Evolutionary conservation across 2,888 invertebrate genomes (phyloP).

Genomic region (Eupithecia tripunctaria): DNA sequence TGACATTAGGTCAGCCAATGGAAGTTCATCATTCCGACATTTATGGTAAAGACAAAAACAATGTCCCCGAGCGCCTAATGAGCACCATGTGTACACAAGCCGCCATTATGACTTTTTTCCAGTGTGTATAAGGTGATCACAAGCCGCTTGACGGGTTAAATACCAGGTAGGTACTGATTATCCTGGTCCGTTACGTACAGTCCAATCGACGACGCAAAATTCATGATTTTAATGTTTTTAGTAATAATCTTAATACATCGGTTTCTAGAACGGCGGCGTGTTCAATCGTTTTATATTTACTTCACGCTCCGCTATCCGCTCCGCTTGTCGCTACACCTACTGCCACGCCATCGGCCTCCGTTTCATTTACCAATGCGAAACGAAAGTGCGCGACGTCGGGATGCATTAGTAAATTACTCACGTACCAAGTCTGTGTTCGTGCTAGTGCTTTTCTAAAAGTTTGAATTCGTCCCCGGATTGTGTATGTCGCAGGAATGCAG

Average conservation of each 20-base stretch:
- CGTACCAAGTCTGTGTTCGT: constrained; percentile 61
- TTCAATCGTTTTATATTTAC: neutral
- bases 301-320: constrained; percentile 28
- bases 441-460: constrained; percentile 68
- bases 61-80: no score
- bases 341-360: constrained; percentile 35
- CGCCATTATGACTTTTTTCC: no score
- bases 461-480: constrained; percentile 77
- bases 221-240: no score
- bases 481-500: constrained; percentile 47
- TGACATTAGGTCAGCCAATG: no score
- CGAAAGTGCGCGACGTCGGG: constrained; percentile 64
- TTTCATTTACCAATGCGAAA: constrained; percentile 65
- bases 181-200: no score
- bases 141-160: no score
- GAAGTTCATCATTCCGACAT: no score
- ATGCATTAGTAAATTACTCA: constrained; percentile 84
- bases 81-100: no score
- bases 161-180: no score
- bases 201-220: no score
- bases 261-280: neutral
- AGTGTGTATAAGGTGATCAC: no score
- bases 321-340: constrained; percentile 35
- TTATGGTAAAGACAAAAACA: no score
- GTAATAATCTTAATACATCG: neutral